Percentiles rank a stretch among this genome's conserved stretches.
These are phyloP conservation scores for Strongylocentrotus purpuratus DNA, from an alignment of 35 echinoderm and acorn worm genomes.

Conservation along the genomic window DNA sequence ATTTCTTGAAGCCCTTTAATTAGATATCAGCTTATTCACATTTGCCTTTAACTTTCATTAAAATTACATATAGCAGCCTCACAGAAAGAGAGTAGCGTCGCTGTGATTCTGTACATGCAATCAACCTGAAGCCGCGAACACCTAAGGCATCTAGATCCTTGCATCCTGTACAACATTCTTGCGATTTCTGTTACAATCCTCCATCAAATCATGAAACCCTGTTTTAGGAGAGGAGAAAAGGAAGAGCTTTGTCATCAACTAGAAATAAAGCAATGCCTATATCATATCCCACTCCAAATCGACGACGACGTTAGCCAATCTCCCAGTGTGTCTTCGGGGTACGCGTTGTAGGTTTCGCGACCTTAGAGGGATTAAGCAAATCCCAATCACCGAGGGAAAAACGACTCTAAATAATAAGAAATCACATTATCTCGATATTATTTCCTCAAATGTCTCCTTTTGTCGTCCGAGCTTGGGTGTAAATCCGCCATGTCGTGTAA, in stretches of 20 bases:
- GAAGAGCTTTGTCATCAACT: background rate
- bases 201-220: background rate
- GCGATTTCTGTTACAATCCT: conserved; percentile 8
- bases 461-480: background rate
- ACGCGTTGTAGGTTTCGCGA: background rate
- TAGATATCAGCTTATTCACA: background rate
- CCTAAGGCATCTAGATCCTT: background rate
- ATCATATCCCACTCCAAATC: background rate
- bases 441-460: background rate
- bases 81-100: background rate
- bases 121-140: background rate
- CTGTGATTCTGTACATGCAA: background rate
- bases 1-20: background rate
- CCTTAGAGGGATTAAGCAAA: background rate
- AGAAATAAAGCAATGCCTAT: background rate
- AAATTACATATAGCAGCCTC: background rate
- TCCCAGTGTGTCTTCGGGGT: background rate
- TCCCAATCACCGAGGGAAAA: background rate
- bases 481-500: background rate
- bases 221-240: background rate
- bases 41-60: background rate
- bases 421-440: conserved; percentile 9
- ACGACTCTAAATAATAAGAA: background rate
- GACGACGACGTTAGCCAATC: background rate
- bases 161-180: conserved; percentile 9